phyloP scores from a whole-genome alignment of 2,888 invertebrate genomes.

The Oligia latruncula region DNA sequence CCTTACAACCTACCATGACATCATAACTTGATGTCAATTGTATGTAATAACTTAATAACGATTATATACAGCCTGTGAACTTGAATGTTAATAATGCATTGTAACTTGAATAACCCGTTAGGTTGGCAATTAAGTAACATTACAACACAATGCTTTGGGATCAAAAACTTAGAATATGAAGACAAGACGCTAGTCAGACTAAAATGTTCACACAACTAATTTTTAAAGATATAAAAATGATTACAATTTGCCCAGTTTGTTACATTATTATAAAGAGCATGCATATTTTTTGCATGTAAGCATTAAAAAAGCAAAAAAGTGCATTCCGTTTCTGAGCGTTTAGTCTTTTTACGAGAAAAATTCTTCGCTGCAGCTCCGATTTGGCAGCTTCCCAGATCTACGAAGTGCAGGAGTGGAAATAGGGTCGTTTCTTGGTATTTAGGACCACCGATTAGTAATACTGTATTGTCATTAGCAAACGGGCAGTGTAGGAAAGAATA shows the following conservation, averaged over 20 bases:
- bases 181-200: constrained; percentile 33
- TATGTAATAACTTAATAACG: constrained; percentile 58
- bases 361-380: constrained; percentile 19
- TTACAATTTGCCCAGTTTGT: constrained; percentile 17
- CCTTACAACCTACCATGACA: constrained; percentile 46
- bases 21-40: constrained; percentile 57
- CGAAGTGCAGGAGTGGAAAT: not conserved
- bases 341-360: constrained; percentile 14
- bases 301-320: constrained; percentile 1
- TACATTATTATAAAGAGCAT: constrained; percentile 18
- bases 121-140: constrained; percentile 61
- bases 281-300: constrained; percentile 4
- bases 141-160: constrained; percentile 54
- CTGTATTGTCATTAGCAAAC: constrained; percentile 16
- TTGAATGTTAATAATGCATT: constrained; percentile 71
- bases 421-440: constrained; percentile 26
- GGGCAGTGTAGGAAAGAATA: not conserved
- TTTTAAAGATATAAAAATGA: constrained; percentile 5
- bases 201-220: constrained; percentile 39
- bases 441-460: constrained; percentile 14
- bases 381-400: constrained; percentile 18
- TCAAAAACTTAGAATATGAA: constrained; percentile 48
- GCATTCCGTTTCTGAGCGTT: not conserved
- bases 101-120: constrained; percentile 70
- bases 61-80: constrained; percentile 70